Base-by-base conservation (phyloP, 2,888 invertebrate species). In the Pardosa pseudoannulata region DNA sequence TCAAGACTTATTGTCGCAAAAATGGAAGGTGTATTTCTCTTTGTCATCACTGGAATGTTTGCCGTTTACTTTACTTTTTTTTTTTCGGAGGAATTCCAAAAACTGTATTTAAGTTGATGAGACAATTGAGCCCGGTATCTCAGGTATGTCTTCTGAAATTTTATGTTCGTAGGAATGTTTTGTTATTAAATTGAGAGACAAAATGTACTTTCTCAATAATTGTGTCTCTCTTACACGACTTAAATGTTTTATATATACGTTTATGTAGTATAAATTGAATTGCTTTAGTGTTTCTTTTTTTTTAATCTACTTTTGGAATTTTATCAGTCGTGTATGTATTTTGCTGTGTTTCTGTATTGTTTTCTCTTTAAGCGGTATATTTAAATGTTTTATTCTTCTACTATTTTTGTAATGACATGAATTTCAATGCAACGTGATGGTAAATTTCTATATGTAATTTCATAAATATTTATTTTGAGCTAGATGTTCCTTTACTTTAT, bases 111-210 rank as follows among this genome's bases (percentile, higher is more conserved):
- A 46, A 7, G 19, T 41, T 81, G 68, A 81, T 81, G 68, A 70
- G 23, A 70, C 62, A 75, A 81, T 81, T 74, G 81, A 23, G 11
- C 70, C 74, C 13, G 56, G 62, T 50, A 75, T 81, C 41, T 41
- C 39, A 81, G 81, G 81, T 81, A 81, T 81, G 81, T 75, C n/a
- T 70, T 23, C 23, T 56, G 11, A 19, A 23, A 56, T 6, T 23
- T 56, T 56, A 29, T 74, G 7, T 31, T 28, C 23, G 5, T 39
- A 19, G 74, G 72, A 31, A 72, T 72, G 72, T 72, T 56, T 28
- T 28, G 39, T 50, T 72, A 31, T 72, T 31, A 29, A 28, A 29
- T 29, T 32, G 67, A 1, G 31, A 5, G 19, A n/a, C n/a, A 32
- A 32, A 67, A 67, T 16, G n/a, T n/a, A n/a, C n/a, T n/a, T n/a